Evolutionary conservation across 2,888 invertebrate species (phyloP).

Genomic region (Sarcophaga subvicina): DNA sequence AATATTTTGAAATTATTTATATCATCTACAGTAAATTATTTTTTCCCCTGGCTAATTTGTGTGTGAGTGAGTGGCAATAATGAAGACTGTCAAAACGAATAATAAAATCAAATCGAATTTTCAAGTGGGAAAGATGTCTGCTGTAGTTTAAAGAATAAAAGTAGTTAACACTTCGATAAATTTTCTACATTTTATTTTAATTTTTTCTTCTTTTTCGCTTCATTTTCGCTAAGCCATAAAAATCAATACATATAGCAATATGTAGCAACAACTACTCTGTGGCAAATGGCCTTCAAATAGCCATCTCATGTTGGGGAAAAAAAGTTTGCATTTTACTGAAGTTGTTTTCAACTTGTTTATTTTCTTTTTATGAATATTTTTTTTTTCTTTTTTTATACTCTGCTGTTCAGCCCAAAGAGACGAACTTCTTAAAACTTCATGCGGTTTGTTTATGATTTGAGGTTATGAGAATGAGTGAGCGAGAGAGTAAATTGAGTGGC

Average conservation of each 20-base stretch:
- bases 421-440: constrained; percentile 45
- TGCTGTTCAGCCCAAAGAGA: constrained; percentile 21
- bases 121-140: constrained; percentile 62
- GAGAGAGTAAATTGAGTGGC: constrained; percentile 47
- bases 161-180: constrained; percentile 67
- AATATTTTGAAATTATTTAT: background rate
- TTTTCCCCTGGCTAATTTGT: constrained; percentile 20
- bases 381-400: background rate
- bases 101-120: constrained; percentile 66
- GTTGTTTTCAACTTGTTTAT: constrained; percentile 56
- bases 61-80: constrained; percentile 17
- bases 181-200: constrained; percentile 55
- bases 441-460: constrained; percentile 52
- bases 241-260: background rate
- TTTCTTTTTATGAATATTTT: constrained; percentile 36
- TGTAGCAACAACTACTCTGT: constrained; percentile 39
- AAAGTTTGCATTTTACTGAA: constrained; percentile 20
- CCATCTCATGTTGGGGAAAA: constrained; percentile 56
- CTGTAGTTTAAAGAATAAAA: constrained; percentile 58
- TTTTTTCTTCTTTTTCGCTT: constrained; percentile 19
- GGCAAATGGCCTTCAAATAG: constrained; percentile 69
- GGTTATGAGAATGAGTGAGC: constrained; percentile 33
- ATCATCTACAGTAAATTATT: background rate
- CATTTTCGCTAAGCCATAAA: constrained; percentile 13
- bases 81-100: constrained; percentile 64